Base-by-base conservation (phyloP, 2,888 invertebrate species). In the Morinoia aosen region DNA sequence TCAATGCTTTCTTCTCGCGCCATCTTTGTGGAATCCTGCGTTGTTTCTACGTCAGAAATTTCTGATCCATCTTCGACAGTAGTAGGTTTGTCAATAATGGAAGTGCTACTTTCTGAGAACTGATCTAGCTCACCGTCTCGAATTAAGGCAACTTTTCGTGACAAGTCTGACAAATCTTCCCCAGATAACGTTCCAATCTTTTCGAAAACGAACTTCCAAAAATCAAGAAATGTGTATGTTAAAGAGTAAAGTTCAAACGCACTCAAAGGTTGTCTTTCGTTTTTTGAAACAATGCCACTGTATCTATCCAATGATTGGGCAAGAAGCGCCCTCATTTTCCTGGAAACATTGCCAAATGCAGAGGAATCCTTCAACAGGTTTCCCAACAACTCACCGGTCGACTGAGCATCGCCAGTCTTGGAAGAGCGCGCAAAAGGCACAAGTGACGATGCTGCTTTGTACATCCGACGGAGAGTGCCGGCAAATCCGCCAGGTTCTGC, bases 141-240 rank as follows among this genome's bases (percentile, higher is more conserved):
- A 56, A 93, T 57, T 48, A 58, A n/a, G 5, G 93, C 56, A 57
- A 93, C 57, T 93, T 57, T 93, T 11, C 58, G 56, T 14, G 93
- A 93, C n/a, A 93, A 48, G 56, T 56, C 57, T 12, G 56, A 56
- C 0, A 96, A 95, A 95, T 96, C 96, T 76, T 96, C 95, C 76
- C 95, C 90, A 56, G 96, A 96, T 7, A 96, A 95, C 7, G 96
- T 96, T 19, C 96, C 96, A 11, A 96, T 96, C 61, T 96, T 95
- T 64, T 96, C 96, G 57, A 96, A 96, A 39, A 96, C 95, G 76
- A 96, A 96, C 76, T 96, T 96, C 96, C 96, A 96, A 90, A 96
- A 96, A 56, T 96, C 96, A 39, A 96, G 58, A 88, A 96, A 96
- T 12, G 96, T 96, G 95, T 96, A 96, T 12, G 96, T 96, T 39